Base-by-base conservation (phyloP, 2,113 vertebrate genomes). In the Hystrix cristata region DNA sequence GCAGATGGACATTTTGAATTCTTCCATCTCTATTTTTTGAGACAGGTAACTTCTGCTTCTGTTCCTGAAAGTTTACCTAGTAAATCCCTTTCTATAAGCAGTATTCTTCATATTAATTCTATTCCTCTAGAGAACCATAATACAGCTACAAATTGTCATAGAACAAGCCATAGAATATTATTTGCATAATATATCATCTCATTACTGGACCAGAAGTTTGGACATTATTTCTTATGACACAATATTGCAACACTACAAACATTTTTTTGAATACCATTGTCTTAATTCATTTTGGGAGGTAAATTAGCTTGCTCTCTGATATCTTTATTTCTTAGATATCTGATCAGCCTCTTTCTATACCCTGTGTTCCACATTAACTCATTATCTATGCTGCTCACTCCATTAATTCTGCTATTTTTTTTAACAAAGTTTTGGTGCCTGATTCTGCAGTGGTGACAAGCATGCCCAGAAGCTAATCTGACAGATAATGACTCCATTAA, bases 401-500 rank as follows among this genome's bases (percentile, higher is more conserved):
- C 99, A 99, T 99, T 99, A 99, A 99, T 99, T 99, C 98, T 99
- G 98, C 98, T 99, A 99, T 99, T 99, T 99, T 99, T 99, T 99
- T 99, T 99, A 99, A 98, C 98, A 98, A 98, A 99, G 98, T 99
- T 99, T 99, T 98, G 96, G 98, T 98, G 98, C 97, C 97, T 98
- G 97, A 98, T 98, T 98, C 98, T 99, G 98, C 99, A 98, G 98
- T 98, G 97, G 98, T 99, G 99, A 99, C 99, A 99, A 99, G 99
- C 98, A 98, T 99, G 99, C 99, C 99, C 98, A 99, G 98, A 99
- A 99, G 99, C 99, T 99, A 99, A 99, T 99, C 99, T 99, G 99
- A 99, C 99, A 99, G 99, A 99, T 99, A 99, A 99, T 99, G 99
- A 99, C 99, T 99, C 99, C 99, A 99, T 99, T 99, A 99, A 99